Evolutionary conservation across 2,797 vertebrate genomes (phyloP).

Genomic region (Dendrocincla tyrannina): DNA sequence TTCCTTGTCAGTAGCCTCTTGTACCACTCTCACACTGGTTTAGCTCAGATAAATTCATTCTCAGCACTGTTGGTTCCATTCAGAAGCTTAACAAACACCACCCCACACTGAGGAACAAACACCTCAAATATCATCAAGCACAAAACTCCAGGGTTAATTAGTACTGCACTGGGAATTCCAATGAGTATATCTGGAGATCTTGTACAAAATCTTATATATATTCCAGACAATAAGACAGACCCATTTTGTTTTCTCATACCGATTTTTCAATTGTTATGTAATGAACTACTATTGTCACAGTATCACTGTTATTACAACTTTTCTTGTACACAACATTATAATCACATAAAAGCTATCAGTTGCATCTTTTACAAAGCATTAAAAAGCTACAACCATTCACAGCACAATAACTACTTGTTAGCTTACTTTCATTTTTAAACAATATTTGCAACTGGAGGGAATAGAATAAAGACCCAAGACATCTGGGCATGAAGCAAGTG

Average conservation of each 20-base stretch:
- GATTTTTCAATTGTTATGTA: not conserved
- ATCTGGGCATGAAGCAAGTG: conserved; percentile 42
- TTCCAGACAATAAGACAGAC: not conserved
- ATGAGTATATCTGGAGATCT: not conserved
- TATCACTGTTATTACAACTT: not conserved
- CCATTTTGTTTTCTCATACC: not conserved
- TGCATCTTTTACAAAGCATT: not conserved
- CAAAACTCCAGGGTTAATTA: not conserved
- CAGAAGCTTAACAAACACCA: not conserved
- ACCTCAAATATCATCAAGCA: not conserved
- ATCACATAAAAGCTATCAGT: not conserved
- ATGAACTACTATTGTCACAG: not conserved
- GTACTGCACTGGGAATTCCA: not conserved
- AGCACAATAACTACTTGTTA: not conserved
- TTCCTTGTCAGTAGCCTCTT: not conserved
- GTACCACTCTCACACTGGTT: not conserved
- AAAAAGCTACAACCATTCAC: not conserved
- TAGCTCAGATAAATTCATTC: not conserved
- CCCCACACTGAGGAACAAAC: not conserved
- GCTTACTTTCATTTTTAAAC: not conserved
- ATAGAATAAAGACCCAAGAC: not conserved
- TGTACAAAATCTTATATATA: not conserved
- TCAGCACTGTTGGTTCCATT: not conserved
- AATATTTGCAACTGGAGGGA: not conserved
- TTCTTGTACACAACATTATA: not conserved